Base-by-base conservation (phyloP, 2,797 vertebrate genomes). In the Kryptolebias ocellatus region DNA sequence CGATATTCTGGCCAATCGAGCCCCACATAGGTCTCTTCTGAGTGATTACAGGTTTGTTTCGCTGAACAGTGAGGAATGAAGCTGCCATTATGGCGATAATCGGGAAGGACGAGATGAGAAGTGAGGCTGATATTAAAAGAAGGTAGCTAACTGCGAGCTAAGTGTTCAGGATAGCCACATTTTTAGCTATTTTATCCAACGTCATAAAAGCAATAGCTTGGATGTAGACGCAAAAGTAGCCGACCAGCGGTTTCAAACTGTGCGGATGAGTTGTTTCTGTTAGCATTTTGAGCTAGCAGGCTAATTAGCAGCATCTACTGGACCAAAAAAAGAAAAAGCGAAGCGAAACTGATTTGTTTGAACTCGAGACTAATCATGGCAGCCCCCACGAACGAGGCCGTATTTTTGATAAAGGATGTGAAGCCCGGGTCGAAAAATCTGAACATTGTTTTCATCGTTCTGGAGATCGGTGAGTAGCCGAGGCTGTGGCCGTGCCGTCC, bases 391-490 rank as follows among this genome's bases (percentile, higher is more conserved):
- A 94, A 77, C 91, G 96, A 98, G 74, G 92, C 94, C 39, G 85
- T 93, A 84, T 86, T 95, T 80, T 92, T 97, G 79, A 93, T 99
- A 88, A 99, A 97, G 96, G 98, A 99, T 72, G 97, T 98, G 91
- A 98, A 97, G 91, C 90, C 98, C 39, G 98, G 97, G 78, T 93
- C 94, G 89, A 99, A 99, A 96, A 99, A 99, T 80, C 90, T 99
- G 91, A 97, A 98, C 94, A 96, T 99, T 93, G 92, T 99, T 80
- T 99, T 99, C 95, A 99, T 99, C 95, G 98, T 99, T 76, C 94
- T 99, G 96, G 98, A 99, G 92, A 99, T 99, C 83, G 98, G 98
- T 99, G 94, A 99, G 97, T 97, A 86, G 57, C 56, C 4, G 49
- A 20, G 49, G 31, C 31, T 34, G 5, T 8, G 8, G 9, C 5